Evolutionary conservation across 2,888 invertebrate species (phyloP).

Genomic region (Campoplex nolae): DNA sequence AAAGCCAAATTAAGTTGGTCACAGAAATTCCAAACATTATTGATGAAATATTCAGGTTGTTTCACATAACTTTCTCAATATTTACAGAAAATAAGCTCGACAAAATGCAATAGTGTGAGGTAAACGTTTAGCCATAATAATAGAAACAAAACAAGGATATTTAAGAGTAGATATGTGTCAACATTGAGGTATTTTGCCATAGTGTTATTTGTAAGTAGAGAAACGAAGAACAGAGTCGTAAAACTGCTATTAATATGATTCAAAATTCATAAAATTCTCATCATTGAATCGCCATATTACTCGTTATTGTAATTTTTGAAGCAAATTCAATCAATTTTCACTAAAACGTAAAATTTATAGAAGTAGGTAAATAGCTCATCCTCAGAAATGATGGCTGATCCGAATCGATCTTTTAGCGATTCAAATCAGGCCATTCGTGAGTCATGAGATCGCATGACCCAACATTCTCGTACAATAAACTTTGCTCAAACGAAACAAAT

Average conservation of each 20-base stretch:
- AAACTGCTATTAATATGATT: neutral
- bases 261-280: neutral
- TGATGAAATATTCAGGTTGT: neutral
- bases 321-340: neutral
- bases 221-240: too few relatives aligned
- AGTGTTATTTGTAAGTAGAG: too few relatives aligned
- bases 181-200: too few relatives aligned
- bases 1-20: neutral
- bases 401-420: neutral
- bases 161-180: too few relatives aligned
- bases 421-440: neutral
- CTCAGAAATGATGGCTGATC: too few relatives aligned
- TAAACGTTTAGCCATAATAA: too few relatives aligned
- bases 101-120: neutral
- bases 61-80: neutral
- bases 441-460: neutral
- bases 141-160: too few relatives aligned
- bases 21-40: neutral
- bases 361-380: constrained; percentile 40
- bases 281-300: neutral
- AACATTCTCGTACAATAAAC: neutral
- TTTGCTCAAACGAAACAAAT: neutral
- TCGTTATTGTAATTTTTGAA: neutral
- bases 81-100: neutral
- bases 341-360: neutral